Evolutionary conservation across 1,140 invertebrate genomes (phyloP).

Genomic region (Centruroides vittatus): DNA sequence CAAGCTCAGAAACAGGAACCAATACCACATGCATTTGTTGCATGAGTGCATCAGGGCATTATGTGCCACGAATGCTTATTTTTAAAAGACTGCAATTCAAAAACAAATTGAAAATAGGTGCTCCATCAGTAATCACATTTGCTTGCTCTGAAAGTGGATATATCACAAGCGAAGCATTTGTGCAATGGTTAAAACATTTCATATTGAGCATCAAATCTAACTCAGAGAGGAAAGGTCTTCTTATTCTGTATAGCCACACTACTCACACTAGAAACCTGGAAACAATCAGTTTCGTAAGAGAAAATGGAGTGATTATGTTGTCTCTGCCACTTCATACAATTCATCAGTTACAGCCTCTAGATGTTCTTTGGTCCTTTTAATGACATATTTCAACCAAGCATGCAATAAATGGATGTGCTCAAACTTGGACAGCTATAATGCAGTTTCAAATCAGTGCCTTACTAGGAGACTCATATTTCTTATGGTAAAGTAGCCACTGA

Average conservation of each 20-base stretch:
- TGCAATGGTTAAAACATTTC: slow-evolving; percentile 27
- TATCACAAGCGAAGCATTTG: slow-evolving; percentile 25
- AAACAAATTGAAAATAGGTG: no score
- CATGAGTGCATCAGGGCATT: slow-evolving; percentile 5
- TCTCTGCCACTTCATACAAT: slow-evolving; percentile 29
- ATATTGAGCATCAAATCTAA: slow-evolving; percentile 15
- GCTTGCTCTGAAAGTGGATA: neutral
- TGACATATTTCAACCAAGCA: slow-evolving; percentile 24
- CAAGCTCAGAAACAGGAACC: no score
- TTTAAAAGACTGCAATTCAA: no score
- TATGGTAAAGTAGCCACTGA: slow-evolving; percentile 25
- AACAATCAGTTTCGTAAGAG: slow-evolving; percentile 26
- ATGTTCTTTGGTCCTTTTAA: slow-evolving; percentile 27
- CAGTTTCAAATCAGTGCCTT: slow-evolving; percentile 20
- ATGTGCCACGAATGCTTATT: slow-evolving; percentile 3
- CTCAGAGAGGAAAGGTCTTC: slow-evolving; percentile 21
- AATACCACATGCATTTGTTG: no score
- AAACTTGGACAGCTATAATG: slow-evolving; percentile 21
- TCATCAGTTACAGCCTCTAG: slow-evolving; percentile 28
- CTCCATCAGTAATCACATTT: no score
- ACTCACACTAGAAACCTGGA: slow-evolving; percentile 28
- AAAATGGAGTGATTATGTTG: slow-evolving; percentile 44
- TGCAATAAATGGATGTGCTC: slow-evolving; percentile 21
- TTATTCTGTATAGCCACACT: slow-evolving; percentile 29
- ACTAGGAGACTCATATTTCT: slow-evolving; percentile 23